Base-by-base conservation (phyloP, 2,888 invertebrate genomes). In the Apodemia mormo region DNA sequence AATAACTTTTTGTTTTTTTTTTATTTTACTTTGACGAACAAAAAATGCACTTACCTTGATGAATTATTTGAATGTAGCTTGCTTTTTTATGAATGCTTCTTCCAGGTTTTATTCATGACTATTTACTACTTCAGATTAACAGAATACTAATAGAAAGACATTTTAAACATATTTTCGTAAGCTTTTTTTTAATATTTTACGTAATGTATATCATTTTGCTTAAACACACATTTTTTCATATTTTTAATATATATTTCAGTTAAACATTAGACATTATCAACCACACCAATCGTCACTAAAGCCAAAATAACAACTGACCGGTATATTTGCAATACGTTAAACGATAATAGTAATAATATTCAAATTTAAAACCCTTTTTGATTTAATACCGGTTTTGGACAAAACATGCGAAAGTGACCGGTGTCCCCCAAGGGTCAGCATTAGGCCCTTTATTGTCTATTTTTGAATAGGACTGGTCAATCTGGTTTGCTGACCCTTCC, bases 401-500 rank as follows among this genome's bases (percentile, higher is more conserved):
- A 81, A 79, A 84, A 83, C 78, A 76, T 76, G 80, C 79, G 75
- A 83, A 85, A 89, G 81, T 91, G 90, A 89, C 90, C 90, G 89
- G 89, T 85, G 87, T 89, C 82, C 87, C 89, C 83, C 84, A 88
- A 82, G 92, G 92, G 92, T 92, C 90, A 90, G 76, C 78, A 77
- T 80, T 86, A 83, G 84, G 77, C 70, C 85, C 83, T 81, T 81
- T 84, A 87, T 89, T 90, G 88, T 89, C 84, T 85, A 85, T 87
- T 85, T 83, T 85, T 85, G 84, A 84, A 87, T 86, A 84, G 85
- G 84, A 89, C 89, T 89, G 89, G 90, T 89, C 90, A 93, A 90
- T 92, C 92, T 88, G 89, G 91, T 92, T 90, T 76, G 77, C 85
- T 92, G 92, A 92, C 92, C 92, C 92, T 90, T 91, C 84, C 90